Evolutionary conservation across 23 tunicate species (phyloP), one percentile per base, ranked within the genome.

Genomic region (Ascidia mentula): DNA sequence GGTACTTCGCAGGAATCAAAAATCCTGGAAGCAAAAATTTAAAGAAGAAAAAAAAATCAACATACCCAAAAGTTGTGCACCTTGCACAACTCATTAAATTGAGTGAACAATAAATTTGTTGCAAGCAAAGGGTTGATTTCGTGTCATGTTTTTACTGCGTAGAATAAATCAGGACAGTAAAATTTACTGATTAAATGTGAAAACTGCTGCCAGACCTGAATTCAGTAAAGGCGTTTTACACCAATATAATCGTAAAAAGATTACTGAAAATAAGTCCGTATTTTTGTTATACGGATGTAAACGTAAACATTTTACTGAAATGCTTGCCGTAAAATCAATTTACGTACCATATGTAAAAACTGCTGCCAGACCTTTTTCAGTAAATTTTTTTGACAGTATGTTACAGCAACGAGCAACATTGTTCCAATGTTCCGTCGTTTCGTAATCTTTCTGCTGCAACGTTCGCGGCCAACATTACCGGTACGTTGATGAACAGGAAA

Each of bases 381-480:
- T 53, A 53, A 53, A 53, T 53, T 53, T 53, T 53, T 53, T 53
- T 53, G 65, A 53, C 65, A 53, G 65, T 53, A 28, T 53, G 53
- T n/a, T n/a, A n/a, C n/a, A n/a, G n/a, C n/a, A n/a, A n/a, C n/a
- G n/a, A n/a, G n/a, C n/a, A n/a, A n/a, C n/a, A n/a, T n/a, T n/a
- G n/a, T n/a, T n/a, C n/a, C n/a, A n/a, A n/a, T n/a, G n/a, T n/a
- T n/a, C n/a, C n/a, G n/a, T n/a, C n/a, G n/a, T n/a, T n/a, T n/a
- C n/a, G n/a, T n/a, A n/a, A n/a, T n/a, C n/a, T n/a, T n/a, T n/a
- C n/a, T n/a, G n/a, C n/a, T n/a, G n/a, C n/a, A n/a, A n/a, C n/a
- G n/a, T n/a, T n/a, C n/a, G n/a, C n/a, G n/a, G n/a, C n/a, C n/a
- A n/a, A n/a, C n/a, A n/a, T n/a, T n/a, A n/a, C n/a, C n/a, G n/a